A percentile compares a stretch with the other conserved stretches of the same genome.
Conservation (phyloP, 2,888 invertebrate species). For the Meta bourneti region DNA sequence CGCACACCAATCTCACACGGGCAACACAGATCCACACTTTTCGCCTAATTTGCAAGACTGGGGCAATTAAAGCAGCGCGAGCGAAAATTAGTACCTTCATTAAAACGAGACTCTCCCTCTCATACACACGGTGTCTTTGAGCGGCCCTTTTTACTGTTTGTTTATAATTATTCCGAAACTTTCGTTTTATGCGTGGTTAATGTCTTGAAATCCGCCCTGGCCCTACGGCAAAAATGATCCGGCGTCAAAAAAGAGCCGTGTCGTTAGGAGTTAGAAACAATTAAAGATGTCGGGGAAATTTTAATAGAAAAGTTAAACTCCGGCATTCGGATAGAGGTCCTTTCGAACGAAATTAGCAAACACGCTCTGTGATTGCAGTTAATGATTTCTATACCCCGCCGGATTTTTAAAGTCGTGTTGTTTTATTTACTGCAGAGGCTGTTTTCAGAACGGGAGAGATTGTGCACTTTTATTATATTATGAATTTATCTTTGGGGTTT, state of each 20-base stretch:
- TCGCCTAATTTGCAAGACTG: slow-evolving; percentile 61
- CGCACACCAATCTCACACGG: neutral
- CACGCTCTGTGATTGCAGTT: slow-evolving; percentile 44
- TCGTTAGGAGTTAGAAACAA: slow-evolving; percentile 66
- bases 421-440: neutral
- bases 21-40: slow-evolving; percentile 4
- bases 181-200: slow-evolving; percentile 57
- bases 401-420: slow-evolving; percentile 15
- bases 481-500: too few relatives aligned
- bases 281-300: slow-evolving; percentile 60
- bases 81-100: slow-evolving; percentile 68
- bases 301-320: slow-evolving; percentile 71
- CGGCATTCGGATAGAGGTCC: neutral
- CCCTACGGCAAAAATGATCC: slow-evolving; percentile 60
- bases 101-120: slow-evolving; percentile 29
- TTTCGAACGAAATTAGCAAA: slow-evolving; percentile 50
- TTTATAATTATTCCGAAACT: slow-evolving; percentile 72
- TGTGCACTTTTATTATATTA: too few relatives aligned
- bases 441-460: too few relatives aligned
- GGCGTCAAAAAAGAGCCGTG: slow-evolving; percentile 14
- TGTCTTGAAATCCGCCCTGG: slow-evolving; percentile 45
- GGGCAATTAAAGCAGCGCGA: slow-evolving; percentile 70
- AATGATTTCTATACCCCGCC: slow-evolving; percentile 26
- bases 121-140: neutral
- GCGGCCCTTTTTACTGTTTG: slow-evolving; percentile 66